These are phyloP conservation scores for Oxyteleia sp. DNA, from an alignment of 2,888 invertebrate species.

Conservation along the genomic window DNA sequence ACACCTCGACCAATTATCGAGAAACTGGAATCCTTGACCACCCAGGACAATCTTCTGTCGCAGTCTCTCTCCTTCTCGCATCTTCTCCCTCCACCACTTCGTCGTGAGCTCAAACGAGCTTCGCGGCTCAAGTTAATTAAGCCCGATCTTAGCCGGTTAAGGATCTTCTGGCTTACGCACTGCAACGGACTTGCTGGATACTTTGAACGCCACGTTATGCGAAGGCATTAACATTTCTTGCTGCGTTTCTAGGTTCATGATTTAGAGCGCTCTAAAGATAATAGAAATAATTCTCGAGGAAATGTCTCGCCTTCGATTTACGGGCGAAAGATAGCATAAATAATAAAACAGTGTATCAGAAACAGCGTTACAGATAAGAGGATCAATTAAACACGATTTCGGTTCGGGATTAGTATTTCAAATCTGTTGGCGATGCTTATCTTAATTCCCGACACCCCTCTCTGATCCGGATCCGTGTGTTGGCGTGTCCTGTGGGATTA, in stretches of 20 bases:
- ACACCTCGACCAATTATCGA: constrained; percentile 88
- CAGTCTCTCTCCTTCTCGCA: constrained; percentile 34
- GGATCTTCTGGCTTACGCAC: constrained; percentile 78
- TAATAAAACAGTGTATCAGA: constrained; percentile 54
- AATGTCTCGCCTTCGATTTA: constrained; percentile 9
- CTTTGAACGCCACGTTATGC: constrained; percentile 21
- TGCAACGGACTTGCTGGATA: constrained; percentile 23
- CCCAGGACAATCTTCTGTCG: constrained; percentile 77
- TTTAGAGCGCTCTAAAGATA: neutral
- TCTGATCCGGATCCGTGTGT: constrained; percentile 42
- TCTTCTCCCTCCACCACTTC: constrained; percentile 37
- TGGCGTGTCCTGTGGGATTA: constrained; percentile 60
- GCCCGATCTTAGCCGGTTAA: constrained; percentile 76
- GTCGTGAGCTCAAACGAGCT: constrained; percentile 71
- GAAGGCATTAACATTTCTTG: constrained; percentile 1
- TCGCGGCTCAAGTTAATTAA: constrained; percentile 75
- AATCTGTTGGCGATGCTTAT: constrained; percentile 69
- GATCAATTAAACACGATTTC: constrained; percentile 69
- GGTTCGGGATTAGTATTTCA: constrained; percentile 62
- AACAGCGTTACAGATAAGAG: constrained; percentile 59
- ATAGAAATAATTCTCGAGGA: neutral
- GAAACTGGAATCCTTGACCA: constrained; percentile 87
- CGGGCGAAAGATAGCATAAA: constrained; percentile 30
- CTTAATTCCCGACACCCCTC: constrained; percentile 71
- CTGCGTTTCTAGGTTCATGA: neutral